Conservation (phyloP, 2,888 invertebrate species). For the Ectemnius continuus region DNA sequence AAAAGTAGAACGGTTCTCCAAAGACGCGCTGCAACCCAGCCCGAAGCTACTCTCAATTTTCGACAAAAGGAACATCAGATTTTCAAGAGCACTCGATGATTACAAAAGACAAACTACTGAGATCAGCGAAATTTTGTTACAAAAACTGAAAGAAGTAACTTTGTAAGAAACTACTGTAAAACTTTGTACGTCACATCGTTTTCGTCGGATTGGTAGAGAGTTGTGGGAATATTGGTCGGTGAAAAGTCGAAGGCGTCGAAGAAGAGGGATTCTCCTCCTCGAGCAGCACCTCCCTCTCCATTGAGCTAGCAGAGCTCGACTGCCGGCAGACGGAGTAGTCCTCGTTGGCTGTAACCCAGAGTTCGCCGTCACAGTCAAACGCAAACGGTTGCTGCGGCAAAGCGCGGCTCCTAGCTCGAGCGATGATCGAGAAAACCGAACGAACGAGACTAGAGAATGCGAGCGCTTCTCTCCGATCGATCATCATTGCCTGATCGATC, state of each 20-base stretch:
- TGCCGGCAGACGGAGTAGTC: conserved; percentile 44
- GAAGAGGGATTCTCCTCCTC: conserved; percentile 46
- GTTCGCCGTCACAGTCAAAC: conserved; percentile 66
- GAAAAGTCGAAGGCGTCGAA: conserved; percentile 29
- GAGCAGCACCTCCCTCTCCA: conserved; percentile 56
- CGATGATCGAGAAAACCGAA: conserved; percentile 50
- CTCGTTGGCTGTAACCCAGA: conserved; percentile 52
- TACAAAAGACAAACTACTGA: no score
- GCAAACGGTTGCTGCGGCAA: conserved; percentile 59
- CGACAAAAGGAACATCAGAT: no score
- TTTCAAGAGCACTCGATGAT: no score
- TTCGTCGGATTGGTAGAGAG: no score
- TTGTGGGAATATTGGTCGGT: conserved; percentile 18
- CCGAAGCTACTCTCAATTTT: no score
- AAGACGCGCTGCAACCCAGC: no score
- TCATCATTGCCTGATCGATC: conserved; percentile 1
- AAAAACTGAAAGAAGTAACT: no score
- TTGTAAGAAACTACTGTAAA: no score
- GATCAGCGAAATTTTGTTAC: no score
- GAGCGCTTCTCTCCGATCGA: conserved; percentile 9
- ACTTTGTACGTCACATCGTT: no score
- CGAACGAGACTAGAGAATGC: conserved; percentile 9
- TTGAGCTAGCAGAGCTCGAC: conserved; percentile 46
- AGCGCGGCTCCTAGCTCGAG: conserved; percentile 42
- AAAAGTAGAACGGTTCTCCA: no score